Conservation (phyloP, 2,113 vertebrate genomes). For the Pitta sordida region DNA sequence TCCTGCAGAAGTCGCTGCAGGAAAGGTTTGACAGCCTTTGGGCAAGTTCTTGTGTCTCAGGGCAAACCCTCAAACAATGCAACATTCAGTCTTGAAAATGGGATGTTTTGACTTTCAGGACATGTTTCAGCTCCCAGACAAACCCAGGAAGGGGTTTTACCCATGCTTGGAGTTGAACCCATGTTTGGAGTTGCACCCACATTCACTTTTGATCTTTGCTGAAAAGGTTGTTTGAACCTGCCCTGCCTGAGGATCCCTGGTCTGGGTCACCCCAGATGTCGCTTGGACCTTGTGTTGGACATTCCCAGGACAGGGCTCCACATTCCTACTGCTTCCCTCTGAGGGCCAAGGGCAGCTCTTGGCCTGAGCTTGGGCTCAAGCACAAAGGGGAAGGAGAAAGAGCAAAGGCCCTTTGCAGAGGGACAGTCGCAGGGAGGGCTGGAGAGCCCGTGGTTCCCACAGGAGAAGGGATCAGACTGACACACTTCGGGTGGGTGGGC, state of each 20-base stretch:
- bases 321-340: background rate
- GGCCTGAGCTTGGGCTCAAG: too few relatives aligned
- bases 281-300: background rate
- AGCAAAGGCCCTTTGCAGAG: background rate
- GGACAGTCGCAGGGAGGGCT: background rate
- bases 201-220: background rate
- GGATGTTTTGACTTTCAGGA: background rate
- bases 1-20: accelerated
- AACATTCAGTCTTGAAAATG: accelerated
- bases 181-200: accelerated
- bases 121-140: accelerated
- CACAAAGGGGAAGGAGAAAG: background rate
- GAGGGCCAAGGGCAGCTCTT: background rate
- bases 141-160: background rate
- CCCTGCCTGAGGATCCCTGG: too few relatives aligned
- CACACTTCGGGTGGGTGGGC: background rate
- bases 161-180: background rate
- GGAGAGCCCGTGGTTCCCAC: background rate
- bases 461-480: accelerated
- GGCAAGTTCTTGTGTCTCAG: background rate
- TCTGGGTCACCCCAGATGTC: background rate
- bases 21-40: background rate
- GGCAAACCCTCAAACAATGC: accelerated
- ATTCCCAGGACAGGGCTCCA: background rate
- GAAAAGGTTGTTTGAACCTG: accelerated